Evolutionary conservation across 2,113 vertebrate species (phyloP).

Genomic region (Gymnobelideus leadbeateri): DNA sequence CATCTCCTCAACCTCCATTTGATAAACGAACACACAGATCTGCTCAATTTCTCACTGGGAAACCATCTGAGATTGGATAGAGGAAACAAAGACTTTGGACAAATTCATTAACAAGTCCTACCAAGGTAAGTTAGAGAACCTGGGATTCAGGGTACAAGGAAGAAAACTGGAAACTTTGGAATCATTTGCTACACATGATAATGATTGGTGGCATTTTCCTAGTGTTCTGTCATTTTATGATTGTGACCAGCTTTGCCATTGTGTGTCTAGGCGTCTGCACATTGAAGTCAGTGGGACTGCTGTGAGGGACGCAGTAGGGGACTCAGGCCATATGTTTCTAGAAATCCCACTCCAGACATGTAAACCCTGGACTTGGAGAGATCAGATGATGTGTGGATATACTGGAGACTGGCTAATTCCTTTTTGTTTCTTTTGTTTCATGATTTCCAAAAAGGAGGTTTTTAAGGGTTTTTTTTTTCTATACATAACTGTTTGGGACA

Average conservation of each 20-base stretch:
- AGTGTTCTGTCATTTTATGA: neutral
- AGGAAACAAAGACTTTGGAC: neutral
- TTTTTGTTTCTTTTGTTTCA: neutral
- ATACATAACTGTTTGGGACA: neutral
- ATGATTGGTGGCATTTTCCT: neutral
- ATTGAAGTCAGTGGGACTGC: neutral
- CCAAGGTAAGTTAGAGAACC: neutral
- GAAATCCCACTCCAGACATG: neutral
- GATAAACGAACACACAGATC: neutral
- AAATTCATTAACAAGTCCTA: accelerated
- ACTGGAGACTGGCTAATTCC: neutral
- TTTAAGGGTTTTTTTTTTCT: neutral
- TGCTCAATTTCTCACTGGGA: neutral
- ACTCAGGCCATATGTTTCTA: neutral
- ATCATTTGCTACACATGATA: neutral
- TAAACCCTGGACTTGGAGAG: neutral
- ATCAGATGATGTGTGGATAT: neutral
- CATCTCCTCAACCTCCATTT: neutral
- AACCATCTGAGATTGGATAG: neutral
- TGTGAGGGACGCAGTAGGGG: neutral
- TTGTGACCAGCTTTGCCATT: neutral
- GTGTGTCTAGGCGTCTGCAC: neutral
- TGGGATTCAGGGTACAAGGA: neutral
- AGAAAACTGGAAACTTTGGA: neutral
- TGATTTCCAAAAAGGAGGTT: slow-evolving; percentile 27